A percentile compares a stretch with the other conserved stretches of the same genome.
These are phyloP conservation scores for Zele albiditarsus DNA, from an alignment of 2,888 invertebrate species.

Conservation along the genomic window DNA sequence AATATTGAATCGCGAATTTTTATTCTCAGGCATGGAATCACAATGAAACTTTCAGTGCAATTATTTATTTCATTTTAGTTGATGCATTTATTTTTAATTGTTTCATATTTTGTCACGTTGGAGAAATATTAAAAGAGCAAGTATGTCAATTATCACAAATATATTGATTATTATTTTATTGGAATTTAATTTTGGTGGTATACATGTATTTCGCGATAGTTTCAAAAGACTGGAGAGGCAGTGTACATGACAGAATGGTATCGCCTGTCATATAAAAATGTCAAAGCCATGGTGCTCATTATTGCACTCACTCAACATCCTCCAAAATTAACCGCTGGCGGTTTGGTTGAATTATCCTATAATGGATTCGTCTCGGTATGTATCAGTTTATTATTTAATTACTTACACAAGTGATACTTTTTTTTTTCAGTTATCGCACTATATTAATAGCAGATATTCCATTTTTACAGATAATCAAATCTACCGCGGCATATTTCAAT, in stretches of 20 bases:
- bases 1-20: neutral
- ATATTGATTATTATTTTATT: neutral
- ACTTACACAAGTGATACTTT: neutral
- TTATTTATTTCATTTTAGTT: conserved; percentile 43
- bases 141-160: conserved; percentile 29
- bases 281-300: conserved; percentile 40
- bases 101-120: conserved; percentile 54
- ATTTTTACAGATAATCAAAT: conserved; percentile 44
- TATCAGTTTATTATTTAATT: neutral
- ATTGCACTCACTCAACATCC: conserved; percentile 42
- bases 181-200: neutral
- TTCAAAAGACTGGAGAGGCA: conserved; percentile 38
- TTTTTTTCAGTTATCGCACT: neutral
- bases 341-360: conserved; percentile 46
- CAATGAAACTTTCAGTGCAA: conserved; percentile 35
- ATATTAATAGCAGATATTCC: neutral
- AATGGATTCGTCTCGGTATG: conserved; percentile 44
- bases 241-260: conserved; percentile 49
- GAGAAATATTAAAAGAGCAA: conserved; percentile 48
- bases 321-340: conserved; percentile 46
- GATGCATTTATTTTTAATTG: conserved; percentile 49
- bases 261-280: conserved; percentile 38
- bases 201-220: conserved; percentile 31
- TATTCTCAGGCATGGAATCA: conserved; percentile 47
- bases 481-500: conserved; percentile 46